Percentiles rank a stretch among this genome's conserved stretches.
phyloP scores from a whole-genome alignment of 1,140 invertebrate genomes.

The Zaprionus lachaisei region DNA sequence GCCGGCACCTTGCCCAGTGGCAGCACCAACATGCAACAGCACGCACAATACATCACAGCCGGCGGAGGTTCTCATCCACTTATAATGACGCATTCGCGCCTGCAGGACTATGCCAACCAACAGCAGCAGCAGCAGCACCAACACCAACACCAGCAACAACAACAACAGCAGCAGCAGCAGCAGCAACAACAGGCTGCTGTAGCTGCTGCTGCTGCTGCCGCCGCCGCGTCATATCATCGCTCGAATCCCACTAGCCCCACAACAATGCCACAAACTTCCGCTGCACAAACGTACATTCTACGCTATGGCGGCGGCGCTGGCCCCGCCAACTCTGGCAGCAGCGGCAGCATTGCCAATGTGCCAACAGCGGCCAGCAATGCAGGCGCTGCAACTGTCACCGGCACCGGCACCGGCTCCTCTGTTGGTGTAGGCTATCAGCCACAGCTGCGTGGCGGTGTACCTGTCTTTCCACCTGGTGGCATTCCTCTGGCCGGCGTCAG shows the following conservation, averaged over 20 bases:
- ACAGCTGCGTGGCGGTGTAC: conserved; percentile 87
- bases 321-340: conserved; percentile 49
- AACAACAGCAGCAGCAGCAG: conserved; percentile 58
- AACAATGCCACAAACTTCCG: conserved; percentile 85
- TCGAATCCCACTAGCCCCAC: conserved; percentile 92
- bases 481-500: conserved; percentile 81
- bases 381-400: neutral
- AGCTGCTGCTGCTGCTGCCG: conserved; percentile 82
- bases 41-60: conserved; percentile 76
- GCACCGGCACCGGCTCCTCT: neutral
- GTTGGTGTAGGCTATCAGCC: conserved; percentile 86
- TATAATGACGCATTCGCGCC: conserved; percentile 79
- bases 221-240: conserved; percentile 86
- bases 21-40: conserved; percentile 60
- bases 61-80: conserved; percentile 66
- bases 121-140: conserved; percentile 62
- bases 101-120: conserved; percentile 71
- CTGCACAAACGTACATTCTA: conserved; percentile 72
- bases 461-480: conserved; percentile 87
- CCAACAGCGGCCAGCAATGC: conserved; percentile 23
- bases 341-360: conserved; percentile 68
- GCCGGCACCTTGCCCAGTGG: conserved; percentile 71
- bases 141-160: conserved; percentile 54
- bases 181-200: conserved; percentile 66
- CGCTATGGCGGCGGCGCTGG: conserved; percentile 65